phyloP scores from a whole-genome alignment of 2,797 vertebrate species.

The Lepus townsendii region DNA sequence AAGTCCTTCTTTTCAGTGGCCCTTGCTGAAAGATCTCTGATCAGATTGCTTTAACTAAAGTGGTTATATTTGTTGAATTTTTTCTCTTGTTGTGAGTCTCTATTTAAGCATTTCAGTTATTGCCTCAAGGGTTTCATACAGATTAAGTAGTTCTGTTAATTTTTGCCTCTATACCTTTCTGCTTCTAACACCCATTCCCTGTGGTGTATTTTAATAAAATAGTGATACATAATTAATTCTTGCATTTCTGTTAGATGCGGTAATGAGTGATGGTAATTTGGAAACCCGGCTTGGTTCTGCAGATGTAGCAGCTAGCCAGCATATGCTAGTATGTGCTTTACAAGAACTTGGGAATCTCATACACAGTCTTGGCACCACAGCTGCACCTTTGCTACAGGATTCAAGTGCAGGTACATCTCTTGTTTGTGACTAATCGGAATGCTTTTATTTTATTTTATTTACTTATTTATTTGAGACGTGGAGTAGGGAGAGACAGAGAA shows the following conservation, averaged over 20 bases:
- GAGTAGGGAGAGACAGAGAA: too few relatives aligned
- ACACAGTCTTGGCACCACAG: constrained; percentile 92
- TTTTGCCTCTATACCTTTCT: constrained; percentile 49
- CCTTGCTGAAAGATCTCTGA: constrained; percentile 1
- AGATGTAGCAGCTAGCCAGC: constrained; percentile 91
- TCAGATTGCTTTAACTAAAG: constrained; percentile 12
- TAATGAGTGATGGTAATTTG: constrained; percentile 90
- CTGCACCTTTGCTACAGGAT: constrained; percentile 93
- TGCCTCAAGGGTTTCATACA: not conserved
- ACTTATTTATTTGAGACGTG: too few relatives aligned
- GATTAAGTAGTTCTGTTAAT: constrained; percentile 7
- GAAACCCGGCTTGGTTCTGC: constrained; percentile 90
- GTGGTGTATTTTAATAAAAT: constrained; percentile 62
- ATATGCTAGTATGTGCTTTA: constrained; percentile 93
- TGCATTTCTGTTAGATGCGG: constrained; percentile 88
- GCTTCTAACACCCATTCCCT: not conserved
- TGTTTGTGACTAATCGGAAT: not conserved
- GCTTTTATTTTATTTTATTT: too few relatives aligned
- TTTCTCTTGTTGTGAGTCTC: not conserved
- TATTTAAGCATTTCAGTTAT: constrained; percentile 23
- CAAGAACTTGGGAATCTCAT: constrained; percentile 94
- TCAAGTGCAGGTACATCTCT: constrained; percentile 90
- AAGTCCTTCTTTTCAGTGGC: not conserved
- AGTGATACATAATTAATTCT: constrained; percentile 71
- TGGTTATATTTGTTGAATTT: not conserved